phyloP scores from a whole-genome alignment of 1,140 invertebrate species.

The Uloborus diversus region DNA sequence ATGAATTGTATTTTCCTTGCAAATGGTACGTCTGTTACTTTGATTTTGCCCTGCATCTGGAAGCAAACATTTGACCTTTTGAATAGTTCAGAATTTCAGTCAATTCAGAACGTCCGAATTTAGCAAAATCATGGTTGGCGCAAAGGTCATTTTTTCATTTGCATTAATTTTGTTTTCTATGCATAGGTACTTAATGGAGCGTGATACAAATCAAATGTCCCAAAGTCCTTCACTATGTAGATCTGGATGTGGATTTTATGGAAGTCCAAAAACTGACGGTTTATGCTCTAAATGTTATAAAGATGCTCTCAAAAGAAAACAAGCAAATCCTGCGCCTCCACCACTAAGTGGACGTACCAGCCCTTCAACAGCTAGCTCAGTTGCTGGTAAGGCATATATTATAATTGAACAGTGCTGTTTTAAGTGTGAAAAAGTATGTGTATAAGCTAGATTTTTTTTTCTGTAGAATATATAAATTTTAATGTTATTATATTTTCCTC shows the following conservation, averaged over 20 bases:
- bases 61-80: too few relatives aligned
- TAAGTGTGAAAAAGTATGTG: neutral
- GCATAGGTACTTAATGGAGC: conserved; percentile 76
- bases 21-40: too few relatives aligned
- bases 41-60: too few relatives aligned
- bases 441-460: neutral
- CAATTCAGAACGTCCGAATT: too few relatives aligned
- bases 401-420: neutral
- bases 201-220: conserved; percentile 89
- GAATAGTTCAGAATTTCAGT: too few relatives aligned
- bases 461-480: neutral
- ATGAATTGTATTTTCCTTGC: too few relatives aligned
- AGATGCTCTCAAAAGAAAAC: conserved; percentile 73
- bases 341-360: conserved; percentile 15
- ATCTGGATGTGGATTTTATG: conserved; percentile 98
- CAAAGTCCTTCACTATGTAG: conserved; percentile 85
- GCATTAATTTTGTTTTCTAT: neutral
- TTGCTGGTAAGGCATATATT: neutral
- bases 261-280: conserved; percentile 94
- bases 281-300: conserved; percentile 99
- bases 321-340: conserved; percentile 31
- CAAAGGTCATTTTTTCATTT: too few relatives aligned
- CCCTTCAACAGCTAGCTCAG: conserved; percentile 13
- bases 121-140: too few relatives aligned
- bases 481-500: too few relatives aligned